Evolutionary conservation across 2,888 invertebrate genomes (phyloP).

Genomic region (Clusia tigrina): DNA sequence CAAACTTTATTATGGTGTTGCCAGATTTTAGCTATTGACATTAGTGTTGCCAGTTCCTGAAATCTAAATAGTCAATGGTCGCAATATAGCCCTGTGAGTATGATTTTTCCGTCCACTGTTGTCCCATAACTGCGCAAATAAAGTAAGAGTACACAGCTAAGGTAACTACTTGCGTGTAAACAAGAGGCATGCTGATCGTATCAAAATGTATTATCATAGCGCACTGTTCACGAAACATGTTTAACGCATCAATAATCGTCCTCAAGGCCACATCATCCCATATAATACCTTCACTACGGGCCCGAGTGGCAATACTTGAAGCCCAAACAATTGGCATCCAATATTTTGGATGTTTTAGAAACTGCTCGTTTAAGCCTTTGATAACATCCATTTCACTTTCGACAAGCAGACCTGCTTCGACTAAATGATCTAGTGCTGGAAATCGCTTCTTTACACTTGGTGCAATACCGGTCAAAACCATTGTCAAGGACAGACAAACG

Average conservation of each 20-base stretch:
- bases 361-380: slow-evolving; percentile 77
- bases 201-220: slow-evolving; percentile 78
- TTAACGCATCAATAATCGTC: slow-evolving; percentile 85
- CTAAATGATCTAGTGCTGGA: slow-evolving; percentile 81
- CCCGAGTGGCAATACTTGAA: slow-evolving; percentile 84
- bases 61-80: no score
- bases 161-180: slow-evolving; percentile 91
- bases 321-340: slow-evolving; percentile 93
- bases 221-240: slow-evolving; percentile 81
- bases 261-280: slow-evolving; percentile 91
- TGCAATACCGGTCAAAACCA: slow-evolving; percentile 85
- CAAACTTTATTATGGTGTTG: no score
- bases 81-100: no score
- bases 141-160: slow-evolving; percentile 88
- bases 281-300: slow-evolving; percentile 86
- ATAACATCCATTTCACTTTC: slow-evolving; percentile 82
- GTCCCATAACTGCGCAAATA: slow-evolving; percentile 83
- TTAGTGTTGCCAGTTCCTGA: no score
- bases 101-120: slow-evolving; percentile 82
- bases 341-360: slow-evolving; percentile 86
- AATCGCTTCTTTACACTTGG: slow-evolving; percentile 88
- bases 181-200: slow-evolving; percentile 77
- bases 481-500: slow-evolving; percentile 81
- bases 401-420: slow-evolving; percentile 81
- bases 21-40: no score